A percentile compares a stretch with the other conserved stretches of the same genome.
phyloP scores from a whole-genome alignment of 2,113 vertebrate species.

The Alligator mississippiensis region DNA sequence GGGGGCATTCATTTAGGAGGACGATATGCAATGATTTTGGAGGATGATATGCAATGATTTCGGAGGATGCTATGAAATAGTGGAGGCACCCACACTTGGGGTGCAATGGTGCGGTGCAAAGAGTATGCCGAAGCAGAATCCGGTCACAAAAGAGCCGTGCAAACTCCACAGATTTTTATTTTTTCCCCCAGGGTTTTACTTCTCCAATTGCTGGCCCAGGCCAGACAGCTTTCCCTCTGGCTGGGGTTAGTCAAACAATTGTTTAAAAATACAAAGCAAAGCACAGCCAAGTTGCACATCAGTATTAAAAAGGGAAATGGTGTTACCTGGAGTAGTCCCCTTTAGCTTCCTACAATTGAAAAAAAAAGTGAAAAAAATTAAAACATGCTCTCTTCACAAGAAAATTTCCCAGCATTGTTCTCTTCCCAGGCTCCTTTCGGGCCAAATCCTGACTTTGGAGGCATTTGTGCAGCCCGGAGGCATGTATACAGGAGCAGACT shows the following conservation, averaged over 20 bases:
- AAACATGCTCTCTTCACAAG: conserved; percentile 47
- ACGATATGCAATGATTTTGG: no score
- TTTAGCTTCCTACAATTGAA: conserved; percentile 91
- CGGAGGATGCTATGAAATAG: no score
- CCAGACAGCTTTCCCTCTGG: conserved; percentile 37
- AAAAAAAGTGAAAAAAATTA: conserved; percentile 64
- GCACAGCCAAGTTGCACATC: conserved; percentile 52
- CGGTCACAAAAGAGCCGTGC: conserved; percentile 64
- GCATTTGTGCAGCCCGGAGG: neutral
- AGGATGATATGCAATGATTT: no score
- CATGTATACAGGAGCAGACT: neutral
- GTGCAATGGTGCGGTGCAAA: conserved; percentile 14
- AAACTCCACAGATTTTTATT: conserved; percentile 40
- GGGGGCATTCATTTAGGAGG: neutral
- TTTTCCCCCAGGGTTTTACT: conserved; percentile 43
- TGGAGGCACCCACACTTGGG: neutral
- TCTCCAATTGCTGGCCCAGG: neutral
- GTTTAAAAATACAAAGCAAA: conserved; percentile 59
- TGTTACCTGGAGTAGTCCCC: conserved; percentile 95
- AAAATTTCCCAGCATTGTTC: conserved; percentile 71
- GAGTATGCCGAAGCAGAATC: conserved; percentile 31
- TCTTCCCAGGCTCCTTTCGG: conserved; percentile 30
- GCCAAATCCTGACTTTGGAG: conserved; percentile 21
- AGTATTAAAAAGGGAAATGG: conserved; percentile 68
- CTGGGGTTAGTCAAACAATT: conserved; percentile 2